Base-by-base conservation (phyloP, 2,888 invertebrate genomes). In the Andrena bucephala region DNA sequence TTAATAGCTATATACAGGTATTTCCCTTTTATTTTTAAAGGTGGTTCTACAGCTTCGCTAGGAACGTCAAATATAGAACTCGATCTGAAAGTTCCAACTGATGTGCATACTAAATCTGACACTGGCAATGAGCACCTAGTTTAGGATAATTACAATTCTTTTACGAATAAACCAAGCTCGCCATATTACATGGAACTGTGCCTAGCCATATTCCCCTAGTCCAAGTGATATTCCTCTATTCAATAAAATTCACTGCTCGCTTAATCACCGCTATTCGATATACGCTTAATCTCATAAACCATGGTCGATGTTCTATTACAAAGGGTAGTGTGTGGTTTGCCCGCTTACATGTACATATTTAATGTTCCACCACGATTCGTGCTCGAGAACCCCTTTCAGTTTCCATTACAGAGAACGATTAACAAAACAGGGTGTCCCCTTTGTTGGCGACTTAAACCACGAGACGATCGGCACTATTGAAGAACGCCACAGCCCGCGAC, bases 351-450 rank as follows among this genome's bases (percentile, higher is more conserved):
- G 78, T 84, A 79, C 83, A 84, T 78, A 84, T 84, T 84, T 83
- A 78, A 84, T 66, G 75, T 78, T 60, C 52, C 75, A 72, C 29
- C 52, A 71, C 77, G 67, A 68, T 90, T 89, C 89, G 89, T 88
- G 91, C 90, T 86, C 54, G 54, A 66, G 87, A 88, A 84, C 91
- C 91, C 91, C 89, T 67, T 80, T 80, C 80, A 67, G 27, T 80
- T 71, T 20, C 80, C 80, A 80, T 90, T 88, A 89, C 84, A 86
- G 76, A 73, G 82, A 87, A 83, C 88, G 83, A 89, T 87, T 81
- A 82, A 80, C 83, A 67, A 82, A 77, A 81, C 75, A 67, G 68
- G 80, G 77, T 85, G 87, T 85, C 81, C 88, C 89, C 87, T 91
- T 91, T 91, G 89, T 91, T 77, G 83, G 69, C 77, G 83, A 75